Base-by-base conservation (phyloP, 2,888 invertebrate species). In the Drosophila koepferae region DNA sequence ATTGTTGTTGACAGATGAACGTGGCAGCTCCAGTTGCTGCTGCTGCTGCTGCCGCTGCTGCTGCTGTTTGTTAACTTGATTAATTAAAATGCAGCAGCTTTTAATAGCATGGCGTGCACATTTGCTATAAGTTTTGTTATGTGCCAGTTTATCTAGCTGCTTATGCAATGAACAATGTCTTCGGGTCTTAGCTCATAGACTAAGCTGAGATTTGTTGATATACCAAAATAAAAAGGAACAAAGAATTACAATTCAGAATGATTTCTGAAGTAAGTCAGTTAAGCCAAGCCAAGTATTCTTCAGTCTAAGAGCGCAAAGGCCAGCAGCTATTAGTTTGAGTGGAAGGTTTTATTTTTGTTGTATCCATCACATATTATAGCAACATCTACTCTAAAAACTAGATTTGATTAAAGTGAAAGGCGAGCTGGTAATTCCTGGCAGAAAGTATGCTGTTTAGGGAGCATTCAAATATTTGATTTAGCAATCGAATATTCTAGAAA, bases 1-100 rank as follows among this genome's bases (percentile, higher is more conserved):
- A 85, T 85, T 87, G 87, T 85, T 87, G 85, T 75, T 87, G 85
- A 85, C 85, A 85, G 85, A 74, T 82, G 85, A 72, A 69, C 62
- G 51, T 72, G 58, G 69, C 68, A 41, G 55, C 55, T 23, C 3
- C 40, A 36, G 53, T 23, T 23, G 10, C 12, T n/a, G 51, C 14
- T 46, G 67, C 36, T 49, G 62, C 46, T 49, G 63, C 44, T 65
- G 60, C 68, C 49, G 61, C 48, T 44, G 63, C 51, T 68, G 60
- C 68, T 23, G 63, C 78, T 74, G 85, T 85, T 85, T 85, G 85
- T 86, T 87, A 85, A 77, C 88, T 87, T 86, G 82, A 88, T 86
- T 88, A 86, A 86, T 86, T 86, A 82, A 86, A 88, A 86, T 86
- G 81, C 84, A 86, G 76, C 76, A 72, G 69, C 72, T 80, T 77